phyloP scores from a whole-genome alignment of 2,797 vertebrate genomes.

The Tokudaia tokunoshimensis region DNA sequence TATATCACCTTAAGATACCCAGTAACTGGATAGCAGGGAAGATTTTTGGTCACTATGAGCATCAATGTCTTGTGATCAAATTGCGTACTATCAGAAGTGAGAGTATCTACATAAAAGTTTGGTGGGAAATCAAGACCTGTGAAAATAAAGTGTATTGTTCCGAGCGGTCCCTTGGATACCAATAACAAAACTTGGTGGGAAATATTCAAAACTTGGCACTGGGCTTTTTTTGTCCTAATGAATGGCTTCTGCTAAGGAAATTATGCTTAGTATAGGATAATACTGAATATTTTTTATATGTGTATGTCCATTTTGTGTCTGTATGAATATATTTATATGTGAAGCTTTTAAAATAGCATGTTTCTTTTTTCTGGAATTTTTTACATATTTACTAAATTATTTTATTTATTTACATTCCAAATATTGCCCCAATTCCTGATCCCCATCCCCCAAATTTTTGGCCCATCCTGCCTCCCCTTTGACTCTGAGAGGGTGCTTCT shows the following conservation, averaged over 20 bases:
- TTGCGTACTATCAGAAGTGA: background rate
- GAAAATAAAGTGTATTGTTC: background rate
- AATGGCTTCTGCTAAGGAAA: background rate
- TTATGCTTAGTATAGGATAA: background rate
- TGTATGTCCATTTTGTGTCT: background rate
- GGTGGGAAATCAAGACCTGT: background rate
- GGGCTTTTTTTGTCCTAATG: background rate
- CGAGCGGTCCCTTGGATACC: background rate
- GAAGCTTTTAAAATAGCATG: background rate
- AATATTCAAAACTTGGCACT: background rate
- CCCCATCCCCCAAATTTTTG: background rate
- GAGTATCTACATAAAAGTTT: background rate
- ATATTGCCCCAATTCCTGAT: background rate
- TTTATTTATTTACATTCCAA: background rate
- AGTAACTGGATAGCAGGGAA: background rate
- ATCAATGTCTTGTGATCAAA: background rate
- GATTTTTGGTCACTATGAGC: background rate
- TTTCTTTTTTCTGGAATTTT: background rate
- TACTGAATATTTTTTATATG: background rate
- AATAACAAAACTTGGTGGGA: background rate
- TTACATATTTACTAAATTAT: background rate
- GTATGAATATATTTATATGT: fast-evolving
- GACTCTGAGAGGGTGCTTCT: background rate
- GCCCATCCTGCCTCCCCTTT: background rate
- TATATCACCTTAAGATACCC: background rate